phyloP scores from a whole-genome alignment of 2,888 invertebrate genomes.

The Nesidiocoris tenuis region DNA sequence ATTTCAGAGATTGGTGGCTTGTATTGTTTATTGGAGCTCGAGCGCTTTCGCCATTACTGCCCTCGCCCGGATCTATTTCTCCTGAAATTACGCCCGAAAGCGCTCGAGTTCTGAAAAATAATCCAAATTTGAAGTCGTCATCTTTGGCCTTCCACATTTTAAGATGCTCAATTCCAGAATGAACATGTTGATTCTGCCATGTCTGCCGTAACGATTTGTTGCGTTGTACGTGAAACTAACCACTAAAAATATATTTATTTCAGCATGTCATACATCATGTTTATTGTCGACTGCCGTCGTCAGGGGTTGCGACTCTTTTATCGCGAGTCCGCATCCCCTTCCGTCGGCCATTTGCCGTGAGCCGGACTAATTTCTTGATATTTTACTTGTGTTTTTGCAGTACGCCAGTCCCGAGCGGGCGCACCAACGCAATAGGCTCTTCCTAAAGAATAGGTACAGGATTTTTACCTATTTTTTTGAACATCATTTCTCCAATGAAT shows the following conservation, averaged over 20 bases:
- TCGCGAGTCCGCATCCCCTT: not conserved
- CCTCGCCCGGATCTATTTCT: too few species aligned
- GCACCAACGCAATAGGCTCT: conserved; percentile 71
- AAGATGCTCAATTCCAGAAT: too few species aligned
- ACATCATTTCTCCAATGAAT: not conserved
- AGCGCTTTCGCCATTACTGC: too few species aligned
- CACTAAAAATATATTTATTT: not conserved
- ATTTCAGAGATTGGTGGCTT: too few species aligned
- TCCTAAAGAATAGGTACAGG: conserved; percentile 49
- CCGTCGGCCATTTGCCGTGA: conserved; percentile 20
- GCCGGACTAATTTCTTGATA: conserved; percentile 28
- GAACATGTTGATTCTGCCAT: too few species aligned
- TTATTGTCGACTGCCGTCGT: not conserved
- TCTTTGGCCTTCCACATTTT: too few species aligned
- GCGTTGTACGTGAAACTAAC: not conserved
- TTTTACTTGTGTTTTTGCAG: conserved; percentile 62
- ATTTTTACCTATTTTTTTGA: not conserved
- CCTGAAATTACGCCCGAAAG: too few species aligned
- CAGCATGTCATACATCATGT: not conserved
- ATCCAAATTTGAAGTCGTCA: too few species aligned
- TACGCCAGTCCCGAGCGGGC: conserved; percentile 88
- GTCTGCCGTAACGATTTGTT: too few species aligned
- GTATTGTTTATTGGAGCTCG: too few species aligned
- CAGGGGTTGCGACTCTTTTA: not conserved
- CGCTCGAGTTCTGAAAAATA: too few species aligned